Percentiles rank a stretch among this genome's conserved stretches.
These are phyloP conservation scores for Elysia chlorotica DNA, from an alignment of 1,140 invertebrate species.

Conservation along the genomic window DNA sequence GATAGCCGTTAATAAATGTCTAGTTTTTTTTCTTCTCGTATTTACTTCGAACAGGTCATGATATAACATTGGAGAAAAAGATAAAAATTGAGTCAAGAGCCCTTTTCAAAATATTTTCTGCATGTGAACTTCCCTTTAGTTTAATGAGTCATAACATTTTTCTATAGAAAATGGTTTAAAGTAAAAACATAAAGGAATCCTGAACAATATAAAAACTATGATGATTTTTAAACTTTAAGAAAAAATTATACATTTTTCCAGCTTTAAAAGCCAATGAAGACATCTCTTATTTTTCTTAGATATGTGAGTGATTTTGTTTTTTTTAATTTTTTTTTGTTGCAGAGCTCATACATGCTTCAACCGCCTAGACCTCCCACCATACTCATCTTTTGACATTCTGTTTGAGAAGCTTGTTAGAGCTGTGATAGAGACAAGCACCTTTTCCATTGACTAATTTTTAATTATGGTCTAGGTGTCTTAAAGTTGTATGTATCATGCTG, in stretches of 20 bases:
- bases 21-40: neutral
- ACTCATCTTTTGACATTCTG: slow-evolving; percentile 89
- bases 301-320: neutral
- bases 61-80: too few relatives aligned
- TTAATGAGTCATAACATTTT: too few relatives aligned
- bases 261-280: neutral
- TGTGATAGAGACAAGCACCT: slow-evolving; percentile 96
- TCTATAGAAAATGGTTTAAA: neutral
- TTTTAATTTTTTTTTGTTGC: slow-evolving; percentile 20
- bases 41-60: too few relatives aligned
- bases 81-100: too few relatives aligned
- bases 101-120: too few relatives aligned
- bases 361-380: slow-evolving; percentile 92
- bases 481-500: too few relatives aligned
- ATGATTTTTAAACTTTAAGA: neutral
- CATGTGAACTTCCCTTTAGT: too few relatives aligned
- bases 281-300: too few relatives aligned
- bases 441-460: slow-evolving; percentile 96
- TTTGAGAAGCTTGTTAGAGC: slow-evolving; percentile 93
- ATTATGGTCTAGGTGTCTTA: too few relatives aligned
- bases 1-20: neutral
- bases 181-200: neutral
- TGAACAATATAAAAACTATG: neutral
- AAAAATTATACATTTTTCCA: too few relatives aligned
- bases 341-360: slow-evolving; percentile 98